Evolutionary conservation across 2,888 invertebrate species (phyloP), one percentile per base, ranked within the genome.

Genomic region (Altica lythri): DNA sequence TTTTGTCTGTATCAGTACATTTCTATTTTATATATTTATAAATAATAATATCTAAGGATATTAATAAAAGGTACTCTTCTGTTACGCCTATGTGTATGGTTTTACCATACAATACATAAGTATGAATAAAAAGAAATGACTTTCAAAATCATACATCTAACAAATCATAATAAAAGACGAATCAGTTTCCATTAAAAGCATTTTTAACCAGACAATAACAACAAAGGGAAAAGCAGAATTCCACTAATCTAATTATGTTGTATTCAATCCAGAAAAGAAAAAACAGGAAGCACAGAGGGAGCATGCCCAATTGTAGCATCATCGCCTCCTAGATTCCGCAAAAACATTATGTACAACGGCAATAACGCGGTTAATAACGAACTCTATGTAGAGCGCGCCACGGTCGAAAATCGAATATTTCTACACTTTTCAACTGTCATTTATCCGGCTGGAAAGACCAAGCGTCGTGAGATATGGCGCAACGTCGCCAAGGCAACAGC

Each of bases 401-500:
- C 29, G 40, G 48, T 48, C 48, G 38, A 48, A 48, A 48, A 30
- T 53, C 53, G 48, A 38, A 50, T 50, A 45, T 46, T 51, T 55
- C 46, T 27, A 50, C 55, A 51, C 55, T 50, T 55, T 45, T 46
- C 40, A 46, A 40, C 42, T 46, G 50, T 38, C 50, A 54, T 54
- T 55, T 51, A 48, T 59, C 40, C 47, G 35, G 40, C 51, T 38
- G 27, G 45, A 56, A 56, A 40, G 45, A 56, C 48, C 51, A 17
- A 55, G 54, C 53, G 52, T 56, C 56, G 60, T 53, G 59, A 57
- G 61, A 60, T 58, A 62, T 74, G 75, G 69, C 72, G 68, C 47
- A 47, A 75, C 74, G 75, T 74, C 72, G 73, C 69, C 75, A 71
- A 69, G 67, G 67, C 67, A 66, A 70, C 68, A 59, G 60, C 45